Conservation (phyloP, 2,797 vertebrate species). For the Cuculus canorus region DNA sequence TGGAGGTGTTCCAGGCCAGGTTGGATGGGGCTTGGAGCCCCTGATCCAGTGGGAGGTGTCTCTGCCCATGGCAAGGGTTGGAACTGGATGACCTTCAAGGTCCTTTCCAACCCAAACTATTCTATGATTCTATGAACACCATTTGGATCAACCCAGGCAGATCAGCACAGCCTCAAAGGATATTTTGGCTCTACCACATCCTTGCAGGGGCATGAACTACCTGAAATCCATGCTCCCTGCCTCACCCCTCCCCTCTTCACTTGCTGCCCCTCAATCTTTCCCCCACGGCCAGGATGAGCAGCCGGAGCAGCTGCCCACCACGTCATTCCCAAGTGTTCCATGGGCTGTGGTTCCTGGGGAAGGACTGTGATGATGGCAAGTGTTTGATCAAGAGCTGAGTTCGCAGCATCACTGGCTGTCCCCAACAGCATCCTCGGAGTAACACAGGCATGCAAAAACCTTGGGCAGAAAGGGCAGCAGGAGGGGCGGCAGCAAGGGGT, state of each 20-base stretch:
- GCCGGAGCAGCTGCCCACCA: background rate
- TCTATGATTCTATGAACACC: too few species aligned
- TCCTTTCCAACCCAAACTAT: too few species aligned
- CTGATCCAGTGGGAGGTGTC: too few species aligned
- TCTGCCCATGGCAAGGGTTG: too few species aligned
- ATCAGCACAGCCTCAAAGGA: too few species aligned
- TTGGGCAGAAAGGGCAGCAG: background rate
- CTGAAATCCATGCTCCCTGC: background rate
- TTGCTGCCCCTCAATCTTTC: background rate
- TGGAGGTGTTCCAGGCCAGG: too few species aligned
- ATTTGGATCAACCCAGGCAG: background rate
- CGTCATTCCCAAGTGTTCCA: background rate
- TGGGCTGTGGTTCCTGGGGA: background rate
- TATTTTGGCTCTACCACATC: background rate
- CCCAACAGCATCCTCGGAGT: background rate
- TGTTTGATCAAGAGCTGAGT: background rate
- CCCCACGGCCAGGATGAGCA: rapidly evolving
- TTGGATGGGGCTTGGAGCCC: too few species aligned
- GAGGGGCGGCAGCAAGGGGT: background rate
- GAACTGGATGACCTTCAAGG: too few species aligned
- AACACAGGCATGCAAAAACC: background rate
- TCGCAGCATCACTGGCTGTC: background rate
- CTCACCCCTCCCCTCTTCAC: background rate
- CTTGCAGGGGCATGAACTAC: background rate
- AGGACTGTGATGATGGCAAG: rapidly evolving